Evolutionary conservation across 2,113 vertebrate species (phyloP).

Genomic region (Hemibagrus wyckioides): DNA sequence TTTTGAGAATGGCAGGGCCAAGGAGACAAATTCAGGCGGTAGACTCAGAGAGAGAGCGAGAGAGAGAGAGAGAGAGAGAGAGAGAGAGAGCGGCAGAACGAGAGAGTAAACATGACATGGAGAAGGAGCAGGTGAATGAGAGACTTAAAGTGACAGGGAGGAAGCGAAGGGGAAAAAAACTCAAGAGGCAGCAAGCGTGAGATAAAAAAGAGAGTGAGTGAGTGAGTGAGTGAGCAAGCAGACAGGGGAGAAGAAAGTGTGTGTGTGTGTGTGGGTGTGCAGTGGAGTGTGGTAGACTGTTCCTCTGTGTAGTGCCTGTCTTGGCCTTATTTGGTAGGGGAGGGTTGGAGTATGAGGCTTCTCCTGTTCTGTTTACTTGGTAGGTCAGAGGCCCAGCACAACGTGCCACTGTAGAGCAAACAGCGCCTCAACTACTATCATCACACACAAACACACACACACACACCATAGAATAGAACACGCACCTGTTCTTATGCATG

Average conservation of each 20-base stretch:
- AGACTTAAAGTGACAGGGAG: slow-evolving; percentile 21
- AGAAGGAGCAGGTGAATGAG: slow-evolving; percentile 30
- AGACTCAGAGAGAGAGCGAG: slow-evolving; percentile 29
- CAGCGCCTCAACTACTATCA: slow-evolving; percentile 21
- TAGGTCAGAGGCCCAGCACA: slow-evolving; percentile 62
- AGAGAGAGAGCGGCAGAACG: background rate
- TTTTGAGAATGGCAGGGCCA: slow-evolving; percentile 22
- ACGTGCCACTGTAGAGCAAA: slow-evolving; percentile 66
- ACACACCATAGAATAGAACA: background rate
- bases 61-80: background rate
- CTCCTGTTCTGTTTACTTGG: slow-evolving; percentile 70
- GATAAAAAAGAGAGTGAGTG: background rate
- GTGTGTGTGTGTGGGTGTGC: slow-evolving; percentile 43
- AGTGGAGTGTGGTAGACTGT: slow-evolving; percentile 24
- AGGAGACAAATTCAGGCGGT: slow-evolving; percentile 48
- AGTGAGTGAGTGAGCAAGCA: background rate
- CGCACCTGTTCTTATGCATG: slow-evolving; percentile 1
- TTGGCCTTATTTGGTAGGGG: slow-evolving; percentile 72
- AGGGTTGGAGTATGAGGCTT: slow-evolving; percentile 47
- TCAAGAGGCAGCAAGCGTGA: slow-evolving; percentile 15
- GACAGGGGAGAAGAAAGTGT: background rate
- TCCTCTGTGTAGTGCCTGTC: slow-evolving; percentile 48
- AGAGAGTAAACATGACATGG: slow-evolving; percentile 11
- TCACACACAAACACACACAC: slow-evolving; percentile 41
- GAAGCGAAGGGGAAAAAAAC: background rate